Evolutionary conservation across 2,797 vertebrate species (phyloP), one percentile per base, ranked within the genome.

Genomic region (Limosa lapponica): DNA sequence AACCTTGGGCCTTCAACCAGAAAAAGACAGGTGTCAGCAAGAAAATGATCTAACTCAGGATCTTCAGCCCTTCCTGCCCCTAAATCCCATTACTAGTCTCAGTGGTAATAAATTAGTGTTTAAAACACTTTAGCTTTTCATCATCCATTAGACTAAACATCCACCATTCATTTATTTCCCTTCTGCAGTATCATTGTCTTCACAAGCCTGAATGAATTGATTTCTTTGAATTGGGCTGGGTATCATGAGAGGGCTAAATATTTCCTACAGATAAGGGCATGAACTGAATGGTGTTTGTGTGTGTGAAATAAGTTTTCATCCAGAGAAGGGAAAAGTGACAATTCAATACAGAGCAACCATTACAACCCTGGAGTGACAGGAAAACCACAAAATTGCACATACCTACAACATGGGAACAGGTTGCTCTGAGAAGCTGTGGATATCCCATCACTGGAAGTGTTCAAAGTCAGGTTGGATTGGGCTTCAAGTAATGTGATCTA

Each of bases 51-150:
- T 32, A 65, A 32, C 24, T n/a, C n/a, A 18, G 16, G 51, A 93
- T 23, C 67, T 69, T 46, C 36, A 65, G 41, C 64, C 81, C 62
- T 55, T 94, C 89, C 30, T 72, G 65, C n/a, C 48, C 28, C 54
- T 39, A 70, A 72, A 59, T 48, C 39, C 75, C 2, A 1, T 69
- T 91, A 62, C 52, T 93, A 75, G 71, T 51, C 46, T 86, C 8
- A 7, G 16, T 34, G 67, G 77, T 70, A 85, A 85, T 83, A 91
- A 93, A 93, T 95, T 58, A 78, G 20, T 12, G 13, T 67, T 96
- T 94, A 87, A 94, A 93, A 89, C 70, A 49, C 46, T 91, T 92
- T 11, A 87, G 44, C 51, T 90, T 88, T 96, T 87, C 61, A 66
- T 95, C 59, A 78, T 93, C 86, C 74, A 32, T 88, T 93, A 87